Percentiles rank a stretch among this genome's conserved stretches.
These are phyloP conservation scores for Todiramphus saurophagus DNA, from an alignment of 2,113 vertebrate genomes.

Conservation along the genomic window DNA sequence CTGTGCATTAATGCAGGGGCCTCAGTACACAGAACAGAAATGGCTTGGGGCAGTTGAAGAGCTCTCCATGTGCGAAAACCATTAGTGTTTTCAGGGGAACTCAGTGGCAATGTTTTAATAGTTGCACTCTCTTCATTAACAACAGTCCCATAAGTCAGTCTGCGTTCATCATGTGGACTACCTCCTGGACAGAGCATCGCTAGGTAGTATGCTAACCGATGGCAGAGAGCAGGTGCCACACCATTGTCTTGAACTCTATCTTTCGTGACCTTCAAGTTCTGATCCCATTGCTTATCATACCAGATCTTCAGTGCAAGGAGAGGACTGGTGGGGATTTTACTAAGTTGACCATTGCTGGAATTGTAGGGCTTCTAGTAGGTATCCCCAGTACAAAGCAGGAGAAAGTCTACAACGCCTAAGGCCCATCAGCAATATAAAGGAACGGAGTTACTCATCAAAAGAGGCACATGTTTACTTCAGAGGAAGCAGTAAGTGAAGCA, in stretches of 20 bases:
- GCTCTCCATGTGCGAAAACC: neutral
- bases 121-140: neutral
- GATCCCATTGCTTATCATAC: neutral
- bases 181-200: neutral
- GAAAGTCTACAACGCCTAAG: neutral
- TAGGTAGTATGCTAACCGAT: neutral
- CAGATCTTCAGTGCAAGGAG: neutral
- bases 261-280: neutral
- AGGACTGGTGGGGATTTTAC: neutral
- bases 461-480: neutral
- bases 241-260: neutral
- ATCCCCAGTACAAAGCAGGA: neutral
- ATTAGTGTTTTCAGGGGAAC: neutral
- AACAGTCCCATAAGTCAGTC: neutral
- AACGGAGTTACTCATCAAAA: neutral
- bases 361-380: neutral
- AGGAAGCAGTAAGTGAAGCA: neutral
- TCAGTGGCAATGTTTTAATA: neutral
- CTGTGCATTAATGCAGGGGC: neutral
- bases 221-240: neutral
- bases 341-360: neutral
- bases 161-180: neutral
- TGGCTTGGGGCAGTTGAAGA: neutral
- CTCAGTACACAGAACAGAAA: neutral
- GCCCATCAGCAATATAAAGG: neutral